phyloP scores from a whole-genome alignment of 2,113 vertebrate genomes.

The Oreocharis arfaki region DNA sequence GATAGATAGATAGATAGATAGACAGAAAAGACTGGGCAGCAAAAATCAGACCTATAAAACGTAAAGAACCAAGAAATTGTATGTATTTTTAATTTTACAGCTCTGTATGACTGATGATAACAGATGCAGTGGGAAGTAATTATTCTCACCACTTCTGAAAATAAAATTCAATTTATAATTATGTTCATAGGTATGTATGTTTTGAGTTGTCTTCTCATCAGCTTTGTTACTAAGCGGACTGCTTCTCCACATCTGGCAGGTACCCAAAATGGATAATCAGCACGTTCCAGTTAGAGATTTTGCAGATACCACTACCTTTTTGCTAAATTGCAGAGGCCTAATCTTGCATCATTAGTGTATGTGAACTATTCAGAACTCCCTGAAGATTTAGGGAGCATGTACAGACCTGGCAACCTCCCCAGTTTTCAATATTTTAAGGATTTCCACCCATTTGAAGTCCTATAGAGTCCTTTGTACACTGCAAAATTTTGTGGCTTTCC shows the following conservation, averaged over 20 bases:
- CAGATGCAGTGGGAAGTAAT: neutral
- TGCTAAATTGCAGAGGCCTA: neutral
- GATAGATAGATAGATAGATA: neutral
- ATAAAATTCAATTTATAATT: neutral
- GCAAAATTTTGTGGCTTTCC: neutral
- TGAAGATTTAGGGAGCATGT: neutral
- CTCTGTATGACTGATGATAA: neutral
- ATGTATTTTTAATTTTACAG: neutral
- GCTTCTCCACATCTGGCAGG: neutral
- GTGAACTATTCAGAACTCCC: neutral
- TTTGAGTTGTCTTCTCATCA: neutral
- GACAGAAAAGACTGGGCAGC: neutral
- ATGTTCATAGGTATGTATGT: rapidly evolving
- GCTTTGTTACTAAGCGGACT: neutral
- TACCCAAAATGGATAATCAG: neutral
- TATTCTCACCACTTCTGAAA: neutral
- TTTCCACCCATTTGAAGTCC: neutral
- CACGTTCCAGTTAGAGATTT: neutral
- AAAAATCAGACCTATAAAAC: neutral
- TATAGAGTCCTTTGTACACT: neutral
- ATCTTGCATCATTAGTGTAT: neutral
- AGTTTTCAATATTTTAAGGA: neutral
- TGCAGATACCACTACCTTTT: neutral
- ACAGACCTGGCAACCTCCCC: neutral
- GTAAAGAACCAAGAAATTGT: neutral